These are phyloP conservation scores for Macrostomum cliftonense DNA, from an alignment of 2,888 invertebrate genomes.

Conservation along the genomic window DNA sequence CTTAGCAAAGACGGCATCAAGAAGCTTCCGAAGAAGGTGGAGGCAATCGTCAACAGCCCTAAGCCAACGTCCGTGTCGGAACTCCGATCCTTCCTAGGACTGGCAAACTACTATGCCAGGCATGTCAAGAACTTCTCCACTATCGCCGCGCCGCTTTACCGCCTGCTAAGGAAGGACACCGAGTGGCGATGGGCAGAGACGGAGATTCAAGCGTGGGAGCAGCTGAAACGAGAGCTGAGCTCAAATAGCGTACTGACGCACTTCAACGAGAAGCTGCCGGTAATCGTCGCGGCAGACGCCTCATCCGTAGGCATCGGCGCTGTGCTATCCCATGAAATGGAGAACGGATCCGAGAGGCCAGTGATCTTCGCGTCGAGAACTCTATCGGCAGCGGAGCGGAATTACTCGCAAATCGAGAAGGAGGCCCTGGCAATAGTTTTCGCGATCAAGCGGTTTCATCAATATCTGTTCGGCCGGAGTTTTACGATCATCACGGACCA, in stretches of 20 bases:
- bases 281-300: conserved; percentile 5
- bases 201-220: neutral
- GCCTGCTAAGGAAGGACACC: conserved; percentile 1
- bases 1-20: conserved; percentile 6
- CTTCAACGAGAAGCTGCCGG: conserved; percentile 2
- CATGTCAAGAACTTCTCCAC: conserved; percentile 10
- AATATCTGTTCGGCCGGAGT: no score
- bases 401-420: no score
- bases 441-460: no score
- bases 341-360: conserved; percentile 20
- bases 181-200: conserved; percentile 5
- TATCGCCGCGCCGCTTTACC: conserved; percentile 5
- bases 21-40: conserved; percentile 8
- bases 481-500: neutral
- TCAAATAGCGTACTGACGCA: conserved; percentile 5
- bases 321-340: conserved; percentile 7
- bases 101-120: conserved; percentile 11
- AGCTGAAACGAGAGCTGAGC: conserved; percentile 1
- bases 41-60: conserved; percentile 9
- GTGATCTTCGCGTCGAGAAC: conserved; percentile 29
- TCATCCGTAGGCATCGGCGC: conserved; percentile 9
- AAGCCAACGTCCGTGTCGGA: conserved; percentile 8
- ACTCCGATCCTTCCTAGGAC: conserved; percentile 10
- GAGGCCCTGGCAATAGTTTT: no score
- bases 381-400: neutral